phyloP scores from a whole-genome alignment of 1,140 invertebrate species.

The Eumaeus atala region DNA sequence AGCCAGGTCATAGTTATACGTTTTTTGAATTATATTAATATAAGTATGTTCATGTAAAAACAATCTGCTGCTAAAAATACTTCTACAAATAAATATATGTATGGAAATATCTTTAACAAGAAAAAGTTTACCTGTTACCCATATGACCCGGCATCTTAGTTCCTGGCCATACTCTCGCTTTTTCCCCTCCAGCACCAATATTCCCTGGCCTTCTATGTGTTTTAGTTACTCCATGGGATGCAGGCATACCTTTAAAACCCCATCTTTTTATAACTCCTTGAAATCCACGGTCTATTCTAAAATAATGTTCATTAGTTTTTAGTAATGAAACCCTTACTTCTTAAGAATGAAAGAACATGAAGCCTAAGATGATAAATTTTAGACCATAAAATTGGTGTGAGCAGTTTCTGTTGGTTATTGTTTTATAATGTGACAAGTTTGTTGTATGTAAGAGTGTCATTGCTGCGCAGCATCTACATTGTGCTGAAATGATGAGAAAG shows the following conservation, averaged over 20 bases:
- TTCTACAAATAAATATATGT: not conserved
- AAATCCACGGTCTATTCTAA: conserved; percentile 94
- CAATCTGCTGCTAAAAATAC: not conserved
- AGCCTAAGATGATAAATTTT: too few species aligned
- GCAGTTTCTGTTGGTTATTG: too few species aligned
- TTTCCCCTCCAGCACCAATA: conserved; percentile 89
- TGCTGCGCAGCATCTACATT: too few species aligned
- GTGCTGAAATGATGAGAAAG: too few species aligned
- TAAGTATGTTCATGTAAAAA: too few species aligned
- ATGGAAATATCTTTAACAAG: not conserved
- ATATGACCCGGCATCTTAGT: conserved; percentile 98
- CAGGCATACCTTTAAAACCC: conserved; percentile 95
- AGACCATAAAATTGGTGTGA: too few species aligned
- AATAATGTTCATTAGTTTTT: conserved; percentile 1
- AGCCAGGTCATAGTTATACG: too few species aligned
- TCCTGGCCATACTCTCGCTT: conserved; percentile 93
- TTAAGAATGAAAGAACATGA: too few species aligned
- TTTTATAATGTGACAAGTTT: too few species aligned
- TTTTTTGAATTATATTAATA: too few species aligned
- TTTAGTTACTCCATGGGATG: conserved; percentile 95
- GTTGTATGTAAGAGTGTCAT: too few species aligned
- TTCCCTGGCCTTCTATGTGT: conserved; percentile 93
- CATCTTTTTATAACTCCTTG: conserved; percentile 98
- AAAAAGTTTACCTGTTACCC: conserved; percentile 80
- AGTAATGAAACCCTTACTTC: too few species aligned